Base-by-base conservation (phyloP, 2,797 vertebrate species). In the Knipowitschia caucasica region DNA sequence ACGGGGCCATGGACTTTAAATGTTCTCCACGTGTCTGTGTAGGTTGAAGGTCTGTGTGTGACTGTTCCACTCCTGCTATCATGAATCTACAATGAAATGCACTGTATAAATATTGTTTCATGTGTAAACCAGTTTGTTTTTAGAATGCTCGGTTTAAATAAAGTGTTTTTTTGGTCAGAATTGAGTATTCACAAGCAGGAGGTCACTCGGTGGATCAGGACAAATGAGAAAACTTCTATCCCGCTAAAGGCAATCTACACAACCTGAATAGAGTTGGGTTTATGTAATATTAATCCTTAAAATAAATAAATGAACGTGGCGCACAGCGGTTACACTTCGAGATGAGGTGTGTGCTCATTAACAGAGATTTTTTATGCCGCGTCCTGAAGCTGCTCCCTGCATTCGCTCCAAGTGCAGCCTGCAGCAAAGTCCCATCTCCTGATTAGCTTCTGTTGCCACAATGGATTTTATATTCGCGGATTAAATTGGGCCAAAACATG, bases 371-470 rank as follows among this genome's bases (percentile, higher is more conserved):
- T 66, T 42, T 45, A 39, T 36, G 15, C 45, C 26, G 66, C 43
- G 33, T 68, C 53, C 55, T 21, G 20, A 55, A 64, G 21, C 24
- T 63, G 56, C 66, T 62, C 58, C 59, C 56, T 24, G 33, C 14
- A 59, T 20, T 45, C 10, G 66, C 59, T 65, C 51, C 30, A 20
- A 54, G 52, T 31, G 45, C 59, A 54, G 72, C 56, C 64, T 49
- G 20, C 44, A 51, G 64, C 45, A 43, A 29, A 18, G 43, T 53
- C 70, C 24, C 45, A 46, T 55, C 49, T 64, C 4, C 5, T 57
- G 55, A 83, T 71, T 75, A 71, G 67, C 64, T 78, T 72, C 60
- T 18, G 20, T 55, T 72, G 74, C 67, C 27, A 30, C 77, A 85
- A 83, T 50, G 34, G 53, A 52, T 81, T 71, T 66, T 47, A 69